Evolutionary conservation across 92 coral and sea anemone species (phyloP).

Genomic region (Micromussa lordhowensis): DNA sequence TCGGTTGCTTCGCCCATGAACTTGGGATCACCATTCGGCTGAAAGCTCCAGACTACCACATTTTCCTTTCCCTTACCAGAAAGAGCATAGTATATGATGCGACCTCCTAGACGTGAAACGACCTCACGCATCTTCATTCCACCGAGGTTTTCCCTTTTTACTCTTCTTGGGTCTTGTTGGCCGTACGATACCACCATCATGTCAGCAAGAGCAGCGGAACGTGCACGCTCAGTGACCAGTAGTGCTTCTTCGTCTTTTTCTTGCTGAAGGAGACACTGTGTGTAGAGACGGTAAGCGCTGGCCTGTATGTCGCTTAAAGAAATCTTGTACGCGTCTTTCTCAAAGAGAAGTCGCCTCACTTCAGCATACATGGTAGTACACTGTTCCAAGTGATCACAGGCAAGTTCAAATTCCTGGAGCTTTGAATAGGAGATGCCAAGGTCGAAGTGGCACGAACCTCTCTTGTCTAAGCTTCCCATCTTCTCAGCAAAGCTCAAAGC

Average conservation of each 20-base stretch:
- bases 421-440: not conserved
- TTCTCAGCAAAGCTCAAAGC: constrained; percentile 4
- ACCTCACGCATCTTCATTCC: constrained; percentile 19
- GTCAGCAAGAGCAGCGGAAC: constrained; percentile 34
- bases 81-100: constrained; percentile 21
- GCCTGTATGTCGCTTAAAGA: constrained; percentile 3
- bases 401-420: not conserved
- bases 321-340: constrained; percentile 5
- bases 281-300: constrained; percentile 21
- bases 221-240: constrained; percentile 16
- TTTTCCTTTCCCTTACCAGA: constrained; percentile 33
- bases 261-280: constrained; percentile 21
- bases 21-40: constrained; percentile 14
- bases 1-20: constrained; percentile 22
- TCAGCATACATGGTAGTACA: not conserved
- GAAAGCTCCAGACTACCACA: constrained; percentile 25
- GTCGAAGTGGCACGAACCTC: not conserved
- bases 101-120: constrained; percentile 2
- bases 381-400: constrained; percentile 3
- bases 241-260: constrained; percentile 22
- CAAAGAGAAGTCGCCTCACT: constrained; percentile 8
- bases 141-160: not conserved
- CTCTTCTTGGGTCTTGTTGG: not conserved
- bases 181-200: constrained; percentile 19
- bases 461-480: not conserved